Base-by-base conservation (phyloP, 2,888 invertebrate species). In the Eueremaeus valkanovi region DNA sequence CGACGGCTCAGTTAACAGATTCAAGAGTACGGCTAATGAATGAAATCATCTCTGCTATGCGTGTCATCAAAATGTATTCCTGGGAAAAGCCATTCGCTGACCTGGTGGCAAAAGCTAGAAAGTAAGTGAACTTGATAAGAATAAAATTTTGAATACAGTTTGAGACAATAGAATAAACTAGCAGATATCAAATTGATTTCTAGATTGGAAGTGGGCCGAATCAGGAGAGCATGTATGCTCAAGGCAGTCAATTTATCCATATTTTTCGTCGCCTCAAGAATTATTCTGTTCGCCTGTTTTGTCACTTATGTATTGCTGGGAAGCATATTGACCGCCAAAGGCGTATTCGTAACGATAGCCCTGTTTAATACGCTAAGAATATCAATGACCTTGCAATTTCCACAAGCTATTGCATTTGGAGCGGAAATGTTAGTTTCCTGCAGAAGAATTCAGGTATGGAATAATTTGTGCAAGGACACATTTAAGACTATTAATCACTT, bases 1-100 rank as follows among this genome's bases (percentile, higher is more conserved):
- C n/a, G 29, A 45, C 70, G 13, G 27, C 27, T 33, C 40, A 24
- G 13, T 27, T 45, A n/a, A 70, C 70, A 8, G 70, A 70, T 70
- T n/a, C 16, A 9, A 33, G 45, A 24, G 16, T 70, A 3, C 45
- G 36, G 13, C 11, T 70, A 24, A 70, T 70, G 93, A 93, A 92
- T 82, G 96, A 97, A 87, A 90, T 97, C 80, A 90, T 97, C 78
- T 88, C 88, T 77, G 96, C 95, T 72, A 93, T 97, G 84, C 90
- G 93, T 85, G 92, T 95, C 3, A 92, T 95, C 79, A 96, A 95
- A 86, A 95, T 95, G 94, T 95, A 95, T 82, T 92, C 93, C 5
- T 95, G 95, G 87, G 95, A 96, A 16, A 18, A 24, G 40, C 40
- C 70, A 16, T 61, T 61, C 16, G 29, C 55, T 6, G 55, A 21